Base-by-base conservation (phyloP, 2,797 vertebrate genomes). In the Hafferia zeledoni region DNA sequence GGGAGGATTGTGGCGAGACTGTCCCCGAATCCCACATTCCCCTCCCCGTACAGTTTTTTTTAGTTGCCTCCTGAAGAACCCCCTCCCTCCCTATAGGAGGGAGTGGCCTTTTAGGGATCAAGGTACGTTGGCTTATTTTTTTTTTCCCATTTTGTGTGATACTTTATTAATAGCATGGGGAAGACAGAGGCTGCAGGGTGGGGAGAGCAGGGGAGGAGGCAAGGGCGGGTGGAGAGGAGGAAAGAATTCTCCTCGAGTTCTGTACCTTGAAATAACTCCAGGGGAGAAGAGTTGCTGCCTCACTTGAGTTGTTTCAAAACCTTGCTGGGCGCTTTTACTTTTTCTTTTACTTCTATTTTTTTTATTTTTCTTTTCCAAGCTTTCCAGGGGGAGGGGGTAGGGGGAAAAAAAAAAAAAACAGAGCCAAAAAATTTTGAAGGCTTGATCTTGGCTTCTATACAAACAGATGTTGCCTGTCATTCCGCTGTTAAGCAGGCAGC, bases 381-480 rank as follows among this genome's bases (percentile, higher is more conserved):
- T 92, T 87, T 88, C 25, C 3, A 2, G 37, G 89, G 95, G 80
- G 69, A 13, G 56, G 63, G 80, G 33, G 39, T 1, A 9, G 15
- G 4, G 27, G 39, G 68, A 70, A 2, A 53, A 28, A 61, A 7
- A 50, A 81, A 94, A 87, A 93, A 96, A 97, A 90, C 69, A 4
- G 95, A 98, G 98, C 97, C 97, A 97, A 97, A 97, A 97, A 98
- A 93, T 95, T 53, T 47, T 96, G 77, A 95, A 98, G 97, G 98
- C 97, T 98, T 91, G 95, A 97, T 98, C 96, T 98, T 98, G 98
- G 98, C 98, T 98, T 90, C 97, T 97, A 92, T 98, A 97, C 98
- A 99, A 98, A 98, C 98, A 99, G 98, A 99, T 99, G 98, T 98
- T 98, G 97, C 98, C 98, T 98, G 98, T 99, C 98, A 98, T 98